phyloP scores from a whole-genome alignment of 1,140 invertebrate genomes.

The Drosophila ercepeae region DNA sequence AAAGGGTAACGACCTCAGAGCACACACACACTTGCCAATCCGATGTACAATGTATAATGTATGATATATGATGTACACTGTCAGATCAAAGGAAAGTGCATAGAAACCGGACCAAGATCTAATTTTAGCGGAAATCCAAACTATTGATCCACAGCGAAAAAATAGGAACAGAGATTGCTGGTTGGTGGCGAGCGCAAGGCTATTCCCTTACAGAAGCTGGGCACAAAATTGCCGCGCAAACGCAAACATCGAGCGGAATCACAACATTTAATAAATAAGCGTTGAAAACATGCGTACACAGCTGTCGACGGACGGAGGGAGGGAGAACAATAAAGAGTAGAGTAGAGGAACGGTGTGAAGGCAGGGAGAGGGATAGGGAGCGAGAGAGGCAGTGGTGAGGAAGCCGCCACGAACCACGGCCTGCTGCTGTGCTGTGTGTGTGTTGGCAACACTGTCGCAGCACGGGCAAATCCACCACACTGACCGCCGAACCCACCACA shows the following conservation, averaged over 20 bases:
- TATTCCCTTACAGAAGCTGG: not conserved
- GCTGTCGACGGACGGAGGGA: conserved; percentile 47
- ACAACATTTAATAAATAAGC: conserved; percentile 69
- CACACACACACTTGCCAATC: no score
- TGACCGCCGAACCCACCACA: conserved; percentile 18
- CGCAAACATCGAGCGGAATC: conserved; percentile 49
- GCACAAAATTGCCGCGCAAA: conserved; percentile 65
- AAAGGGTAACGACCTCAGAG: not conserved
- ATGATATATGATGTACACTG: no score
- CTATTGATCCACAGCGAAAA: conserved; percentile 6
- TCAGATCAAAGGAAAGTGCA: conserved; percentile 23
- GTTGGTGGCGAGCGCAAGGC: no score
- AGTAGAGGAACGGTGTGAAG: conserved; percentile 25
- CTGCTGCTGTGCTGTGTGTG: conserved; percentile 40
- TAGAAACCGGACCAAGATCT: conserved; percentile 34
- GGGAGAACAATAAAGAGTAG: conserved; percentile 2
- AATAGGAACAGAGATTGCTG: not conserved
- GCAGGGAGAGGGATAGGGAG: conserved; percentile 20
- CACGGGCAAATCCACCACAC: conserved; percentile 54
- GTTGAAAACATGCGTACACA: conserved; percentile 77
- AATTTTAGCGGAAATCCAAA: conserved; percentile 25
- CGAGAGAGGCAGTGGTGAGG: conserved; percentile 24
- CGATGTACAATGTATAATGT: no score
- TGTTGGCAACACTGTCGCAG: conserved; percentile 68
- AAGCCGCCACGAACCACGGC: conserved; percentile 42